These are phyloP conservation scores for Cyrtodaria siliqua DNA, from an alignment of 2,888 invertebrate genomes.

Conservation along the genomic window DNA sequence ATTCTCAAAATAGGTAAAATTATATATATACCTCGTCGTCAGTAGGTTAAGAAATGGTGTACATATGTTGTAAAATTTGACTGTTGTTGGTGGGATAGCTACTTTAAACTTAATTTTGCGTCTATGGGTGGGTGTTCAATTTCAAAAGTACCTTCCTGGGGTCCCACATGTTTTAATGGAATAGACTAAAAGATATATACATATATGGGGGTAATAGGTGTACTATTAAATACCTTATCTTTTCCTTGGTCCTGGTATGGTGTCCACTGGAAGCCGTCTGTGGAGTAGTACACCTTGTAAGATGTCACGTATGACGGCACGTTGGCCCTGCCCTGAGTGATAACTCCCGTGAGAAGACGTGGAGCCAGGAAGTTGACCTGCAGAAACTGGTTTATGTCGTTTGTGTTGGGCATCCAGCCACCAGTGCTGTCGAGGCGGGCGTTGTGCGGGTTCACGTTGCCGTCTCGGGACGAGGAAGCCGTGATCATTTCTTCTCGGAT, in stretches of 20 bases:
- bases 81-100: no score
- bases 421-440: slow-evolving; percentile 52
- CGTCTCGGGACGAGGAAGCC: slow-evolving; percentile 88
- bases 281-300: slow-evolving; percentile 91
- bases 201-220: no score
- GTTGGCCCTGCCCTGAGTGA: slow-evolving; percentile 91
- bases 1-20: no score
- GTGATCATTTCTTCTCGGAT: slow-evolving; percentile 90
- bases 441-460: slow-evolving; percentile 61
- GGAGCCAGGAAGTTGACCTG: slow-evolving; percentile 90
- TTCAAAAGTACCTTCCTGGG: no score
- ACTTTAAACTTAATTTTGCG: no score
- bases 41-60: no score
- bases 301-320: slow-evolving; percentile 92
- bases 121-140: no score
- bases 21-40: no score
- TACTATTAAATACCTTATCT: slow-evolving; percentile 86
- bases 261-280: slow-evolving; percentile 90
- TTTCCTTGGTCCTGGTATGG: slow-evolving; percentile 86
- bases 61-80: no score
- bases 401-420: slow-evolving; percentile 87
- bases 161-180: no score
- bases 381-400: slow-evolving; percentile 74
- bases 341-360: slow-evolving; percentile 92
- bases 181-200: no score